Evolutionary conservation across 2,113 vertebrate genomes (phyloP), one percentile per base, ranked within the genome.

Genomic region (Corydoras maculifer): DNA sequence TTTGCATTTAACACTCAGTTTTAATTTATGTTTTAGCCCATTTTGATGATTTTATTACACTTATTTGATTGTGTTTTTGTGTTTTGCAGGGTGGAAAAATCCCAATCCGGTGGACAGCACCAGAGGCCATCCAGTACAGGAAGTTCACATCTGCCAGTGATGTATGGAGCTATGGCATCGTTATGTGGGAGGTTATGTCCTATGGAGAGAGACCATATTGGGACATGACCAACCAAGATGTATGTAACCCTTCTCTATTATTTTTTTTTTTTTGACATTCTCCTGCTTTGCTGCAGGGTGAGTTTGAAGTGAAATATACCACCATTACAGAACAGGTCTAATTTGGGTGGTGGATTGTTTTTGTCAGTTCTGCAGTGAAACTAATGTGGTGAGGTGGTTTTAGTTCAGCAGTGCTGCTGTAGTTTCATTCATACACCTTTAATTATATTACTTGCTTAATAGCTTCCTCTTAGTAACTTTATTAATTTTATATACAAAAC

Each of bases 171-270:
- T 91, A 91, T 4, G 90, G 90, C 54, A 91, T 91, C 49, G 90
- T 91, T 82, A 91, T 91, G 90, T 91, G 90, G 90, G 90, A 91
- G 78, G 90, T 91, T 75, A 91, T 91, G 90, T 91, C 90, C 8
- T 91, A 91, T 9, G 90, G 90, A 69, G 90, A 91, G 80, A 85
- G 90, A 77, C 90, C 90, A 60, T 91, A 91, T 78, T 91, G 90
- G 90, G 90, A 91, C 85, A 91, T 91, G 90, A 91, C 89, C 81
- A 91, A 91, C 82, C 89, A 91, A 68, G 90, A 91, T 12, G 90
- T 91, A 85, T 3, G 90, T 89, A 81, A 25, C 18, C 18, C 18
- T 25, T 25, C 18, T 25, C 18, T 25, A 25, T 25, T 25, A 25
- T 25, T 1, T 25, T 25, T 25, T 25, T 25, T 25, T 1, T 25